Evolutionary conservation across 2,888 invertebrate genomes (phyloP), one percentile per base, ranked within the genome.

Genomic region (Notodonta ziczac): DNA sequence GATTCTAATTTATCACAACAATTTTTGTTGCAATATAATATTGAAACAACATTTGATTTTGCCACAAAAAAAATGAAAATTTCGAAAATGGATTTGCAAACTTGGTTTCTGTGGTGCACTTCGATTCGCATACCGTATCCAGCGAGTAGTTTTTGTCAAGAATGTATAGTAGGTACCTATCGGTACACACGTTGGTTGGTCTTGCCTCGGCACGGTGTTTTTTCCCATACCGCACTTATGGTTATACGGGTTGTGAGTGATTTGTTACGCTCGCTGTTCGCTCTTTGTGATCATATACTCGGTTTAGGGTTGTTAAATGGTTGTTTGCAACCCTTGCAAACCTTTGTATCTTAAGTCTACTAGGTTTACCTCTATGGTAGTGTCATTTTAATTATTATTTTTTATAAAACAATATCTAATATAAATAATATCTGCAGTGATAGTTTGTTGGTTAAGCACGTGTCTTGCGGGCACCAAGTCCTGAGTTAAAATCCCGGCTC

Each of bases 211-310:
- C 48, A 24, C 52, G 56, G 62, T 65, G 60, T 77, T 78, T 79
- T 79, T 79, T 78, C 77, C 73, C 77, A 77, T 65, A 67, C 59
- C 63, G 65, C 72, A 40, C 57, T 70, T 78, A 79, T 73, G 78
- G 75, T 5, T 60, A 73, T 68, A 64, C 69, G 44, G 64, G 69
- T 73, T 68, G 57, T 73, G 58, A 69, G 74, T 76, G 74, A 75
- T 75, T 75, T 76, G 75, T 75, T 75, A 72, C 63, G 61, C 68
- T 70, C 63, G 61, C 67, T 69, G 68, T 52, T 24, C 57, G 63
- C 70, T 60, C 77, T 75, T 75, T 75, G 74, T 75, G 67, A 62
- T 76, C 60, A 44, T 56, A 48, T 59, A 48, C 57, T 7, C 0
- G 44, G 14, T 51, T 55, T 66, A 76, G 74, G 74, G 74, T 46